Evolutionary conservation across 2,797 vertebrate species (phyloP), one percentile per base, ranked within the genome.

Genomic region (Sebastes diploproa): DNA sequence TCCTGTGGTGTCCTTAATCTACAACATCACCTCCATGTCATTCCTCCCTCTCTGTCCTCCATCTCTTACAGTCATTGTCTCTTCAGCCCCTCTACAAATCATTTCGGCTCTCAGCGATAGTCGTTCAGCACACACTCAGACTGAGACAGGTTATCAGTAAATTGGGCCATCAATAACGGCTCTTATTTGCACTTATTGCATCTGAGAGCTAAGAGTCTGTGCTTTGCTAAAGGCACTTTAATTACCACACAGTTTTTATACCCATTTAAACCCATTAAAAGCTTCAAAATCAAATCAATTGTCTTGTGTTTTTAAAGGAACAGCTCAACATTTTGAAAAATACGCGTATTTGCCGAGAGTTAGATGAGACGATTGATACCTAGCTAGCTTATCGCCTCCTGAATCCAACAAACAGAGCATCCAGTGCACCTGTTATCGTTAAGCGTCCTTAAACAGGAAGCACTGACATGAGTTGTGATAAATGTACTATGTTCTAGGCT

Each of bases 1-100:
- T 90, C 88, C 85, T 77, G 79, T 69, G 11, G 61, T 67, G 52
- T 71, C 54, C 16, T n/a, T 84, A 72, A 89, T 86, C 84, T 81
- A 60, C 85, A 80, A 77, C 80, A 11, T 42, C 71, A 52, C 72
- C 75, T 80, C 7, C 3, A 23, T 25, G 36, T 77, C 82, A 61
- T 27, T 52, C 70, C 74, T 58, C 73, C 68, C 55, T 80, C 66
- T 64, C 52, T n/a, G 38, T 27, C 62, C 74, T 72, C 65, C 67
- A 34, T 71, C 50, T 80, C 42, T 72, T 32, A 11, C 42, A 8
- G 61, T 36, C 76, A 46, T 77, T 60, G 64, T 80, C 75, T 77
- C 50, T 76, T 38, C 50, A 36, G 38, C 7, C 55, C 27, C 20
- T 71, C 38, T 36, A 52, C 72, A 85, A 89, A 88, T 90, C 69